These are phyloP conservation scores for Mastigias papua DNA, from an alignment of 30 jellyfish, hydroid and myxozoan species.

Conservation along the genomic window DNA sequence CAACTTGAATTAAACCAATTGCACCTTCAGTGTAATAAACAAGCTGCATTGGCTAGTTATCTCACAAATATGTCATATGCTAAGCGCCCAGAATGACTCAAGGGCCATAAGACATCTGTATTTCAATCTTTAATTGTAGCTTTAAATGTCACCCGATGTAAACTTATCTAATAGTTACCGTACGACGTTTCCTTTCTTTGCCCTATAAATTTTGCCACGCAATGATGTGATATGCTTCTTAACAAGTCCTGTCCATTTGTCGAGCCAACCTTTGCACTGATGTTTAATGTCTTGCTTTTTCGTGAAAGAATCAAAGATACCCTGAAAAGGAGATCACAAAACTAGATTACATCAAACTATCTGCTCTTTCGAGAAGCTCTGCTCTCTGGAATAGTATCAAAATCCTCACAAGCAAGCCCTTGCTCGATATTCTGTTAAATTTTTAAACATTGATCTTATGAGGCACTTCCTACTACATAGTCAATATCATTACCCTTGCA, in stretches of 20 bases:
- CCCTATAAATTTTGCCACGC: slow-evolving; percentile 80
- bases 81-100: neutral
- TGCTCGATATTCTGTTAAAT: too few species aligned
- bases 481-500: too few species aligned
- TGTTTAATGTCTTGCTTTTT: slow-evolving; percentile 44
- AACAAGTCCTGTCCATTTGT: slow-evolving; percentile 57
- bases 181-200: slow-evolving; percentile 80
- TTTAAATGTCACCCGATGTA: too few species aligned
- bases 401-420: too few species aligned
- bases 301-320: slow-evolving; percentile 37
- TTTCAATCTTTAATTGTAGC: too few species aligned
- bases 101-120: too few species aligned
- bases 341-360: too few species aligned
- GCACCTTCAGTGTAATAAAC: neutral
- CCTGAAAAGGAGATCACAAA: slow-evolving; percentile 49
- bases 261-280: slow-evolving; percentile 72
- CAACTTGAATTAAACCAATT: neutral
- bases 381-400: too few species aligned
- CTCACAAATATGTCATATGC: neutral
- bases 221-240: slow-evolving; percentile 73
- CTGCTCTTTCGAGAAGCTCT: too few species aligned
- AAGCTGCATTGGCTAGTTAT: neutral
- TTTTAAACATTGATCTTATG: too few species aligned
- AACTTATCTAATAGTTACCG: slow-evolving; percentile 54
- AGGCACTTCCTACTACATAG: too few species aligned